A percentile compares a stretch with the other conserved stretches of the same genome.
Conservation (phyloP, 1,140 invertebrate species). For the Muscidifurax raptorellus region DNA sequence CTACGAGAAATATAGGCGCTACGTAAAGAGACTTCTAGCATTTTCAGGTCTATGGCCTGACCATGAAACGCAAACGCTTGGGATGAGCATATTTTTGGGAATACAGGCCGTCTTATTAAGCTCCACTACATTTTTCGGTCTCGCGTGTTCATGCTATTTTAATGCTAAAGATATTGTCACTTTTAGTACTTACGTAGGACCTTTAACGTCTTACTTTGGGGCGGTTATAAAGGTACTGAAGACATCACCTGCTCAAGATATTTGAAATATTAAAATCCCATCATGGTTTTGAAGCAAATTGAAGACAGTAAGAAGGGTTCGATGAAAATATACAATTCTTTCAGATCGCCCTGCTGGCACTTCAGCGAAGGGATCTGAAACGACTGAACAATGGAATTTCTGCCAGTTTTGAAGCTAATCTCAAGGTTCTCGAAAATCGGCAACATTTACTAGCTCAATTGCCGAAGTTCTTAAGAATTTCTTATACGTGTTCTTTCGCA, state of each 20-base stretch:
- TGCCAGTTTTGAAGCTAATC: not conserved
- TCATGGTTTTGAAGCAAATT: too few species aligned
- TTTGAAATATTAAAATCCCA: too few species aligned
- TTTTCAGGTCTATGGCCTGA: conserved; percentile 27
- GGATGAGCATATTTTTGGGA: not conserved
- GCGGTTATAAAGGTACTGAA: not conserved
- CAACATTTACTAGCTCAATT: conserved; percentile 3
- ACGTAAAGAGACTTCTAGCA: conserved; percentile 15
- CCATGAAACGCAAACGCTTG: not conserved
- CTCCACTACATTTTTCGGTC: too few species aligned
- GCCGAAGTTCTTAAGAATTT: not conserved
- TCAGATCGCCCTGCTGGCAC: not conserved
- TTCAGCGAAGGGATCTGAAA: not conserved
- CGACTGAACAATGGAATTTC: conserved; percentile 21
- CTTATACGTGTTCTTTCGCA: not conserved
- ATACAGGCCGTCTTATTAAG: not conserved
- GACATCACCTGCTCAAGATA: too few species aligned
- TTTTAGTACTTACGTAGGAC: not conserved
- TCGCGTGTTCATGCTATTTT: not conserved
- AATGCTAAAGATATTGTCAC: not conserved
- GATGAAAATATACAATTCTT: not conserved
- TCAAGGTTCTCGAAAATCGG: conserved; percentile 5
- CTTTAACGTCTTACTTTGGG: not conserved
- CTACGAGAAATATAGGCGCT: conserved; percentile 10
- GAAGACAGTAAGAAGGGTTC: too few species aligned